These are phyloP conservation scores for Patagioenas fasciata DNA, from an alignment of 2,113 vertebrate species.

Conservation along the genomic window DNA sequence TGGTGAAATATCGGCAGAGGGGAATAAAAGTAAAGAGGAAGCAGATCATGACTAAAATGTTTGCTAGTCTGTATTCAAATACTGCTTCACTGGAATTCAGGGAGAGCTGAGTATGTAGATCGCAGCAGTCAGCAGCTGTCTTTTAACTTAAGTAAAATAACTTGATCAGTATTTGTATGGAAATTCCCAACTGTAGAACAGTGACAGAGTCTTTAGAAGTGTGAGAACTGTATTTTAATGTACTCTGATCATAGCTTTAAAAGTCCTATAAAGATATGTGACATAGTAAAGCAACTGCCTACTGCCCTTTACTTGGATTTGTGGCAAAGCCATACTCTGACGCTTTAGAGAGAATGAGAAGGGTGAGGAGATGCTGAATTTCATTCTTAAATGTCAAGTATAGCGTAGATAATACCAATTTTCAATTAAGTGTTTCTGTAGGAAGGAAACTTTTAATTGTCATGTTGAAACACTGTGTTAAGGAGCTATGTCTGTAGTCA, in stretches of 20 bases:
- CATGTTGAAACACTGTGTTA: background rate
- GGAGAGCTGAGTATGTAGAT: background rate
- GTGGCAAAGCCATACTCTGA: background rate
- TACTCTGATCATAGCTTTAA: background rate
- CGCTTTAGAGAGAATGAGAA: background rate
- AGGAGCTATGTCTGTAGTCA: rapidly evolving
- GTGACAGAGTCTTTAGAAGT: background rate
- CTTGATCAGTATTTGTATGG: background rate
- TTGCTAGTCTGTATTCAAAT: background rate
- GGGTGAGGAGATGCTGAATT: background rate
- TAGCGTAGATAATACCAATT: background rate
- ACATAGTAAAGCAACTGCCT: background rate
- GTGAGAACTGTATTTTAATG: background rate
- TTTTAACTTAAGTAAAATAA: background rate
- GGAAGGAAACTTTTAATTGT: background rate
- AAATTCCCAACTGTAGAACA: background rate
- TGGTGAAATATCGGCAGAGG: background rate
- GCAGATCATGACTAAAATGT: background rate
- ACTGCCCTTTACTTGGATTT: background rate
- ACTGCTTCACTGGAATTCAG: background rate
- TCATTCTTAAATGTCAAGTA: background rate
- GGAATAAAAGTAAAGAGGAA: background rate
- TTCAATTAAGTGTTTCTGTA: background rate
- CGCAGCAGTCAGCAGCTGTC: background rate
- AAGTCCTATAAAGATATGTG: background rate